Evolutionary conservation across 2,113 vertebrate species (phyloP).

Genomic region (Amia ocellicauda): DNA sequence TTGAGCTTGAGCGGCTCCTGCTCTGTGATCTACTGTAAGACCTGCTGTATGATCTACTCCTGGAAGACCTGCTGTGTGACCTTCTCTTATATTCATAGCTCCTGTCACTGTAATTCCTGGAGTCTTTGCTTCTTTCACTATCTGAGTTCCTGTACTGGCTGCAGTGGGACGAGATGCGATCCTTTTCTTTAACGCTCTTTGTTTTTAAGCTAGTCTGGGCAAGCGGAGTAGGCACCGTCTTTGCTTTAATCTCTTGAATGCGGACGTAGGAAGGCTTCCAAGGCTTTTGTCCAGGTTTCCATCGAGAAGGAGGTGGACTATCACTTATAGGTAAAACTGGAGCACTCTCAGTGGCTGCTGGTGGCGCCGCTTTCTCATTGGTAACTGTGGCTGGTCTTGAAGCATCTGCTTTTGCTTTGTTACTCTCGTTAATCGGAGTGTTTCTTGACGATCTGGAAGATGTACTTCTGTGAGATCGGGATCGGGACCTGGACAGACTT

Average conservation of each 20-base stretch:
- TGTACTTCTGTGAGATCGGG: constrained; percentile 50
- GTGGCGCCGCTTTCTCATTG: constrained; percentile 50
- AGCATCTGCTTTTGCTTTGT: constrained; percentile 60
- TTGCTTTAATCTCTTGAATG: constrained; percentile 84
- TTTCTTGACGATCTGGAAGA: constrained; percentile 63
- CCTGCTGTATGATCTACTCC: constrained; percentile 73
- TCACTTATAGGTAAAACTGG: constrained; percentile 90
- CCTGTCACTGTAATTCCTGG: constrained; percentile 54
- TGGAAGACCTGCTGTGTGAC: constrained; percentile 73
- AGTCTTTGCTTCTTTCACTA: constrained; percentile 56
- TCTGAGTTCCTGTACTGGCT: constrained; percentile 56
- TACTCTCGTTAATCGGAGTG: constrained; percentile 55
- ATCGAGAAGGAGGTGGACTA: constrained; percentile 93
- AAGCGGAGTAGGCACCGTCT: constrained; percentile 58
- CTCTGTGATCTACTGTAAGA: constrained; percentile 77
- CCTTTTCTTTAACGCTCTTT: constrained; percentile 46
- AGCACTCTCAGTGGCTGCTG: constrained; percentile 69
- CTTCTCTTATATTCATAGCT: constrained; percentile 54
- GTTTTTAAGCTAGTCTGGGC: constrained; percentile 48
- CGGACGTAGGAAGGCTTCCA: constrained; percentile 96
- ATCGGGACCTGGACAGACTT: constrained; percentile 50
- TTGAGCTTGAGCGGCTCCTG: constrained; percentile 72
- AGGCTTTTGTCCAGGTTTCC: constrained; percentile 96
- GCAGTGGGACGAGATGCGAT: constrained; percentile 46
- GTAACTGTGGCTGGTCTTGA: constrained; percentile 53